A percentile compares a stretch with the other conserved stretches of the same genome.
Evolutionary conservation across 1,140 invertebrate genomes (phyloP).

Genomic region (Calosoma granatense): DNA sequence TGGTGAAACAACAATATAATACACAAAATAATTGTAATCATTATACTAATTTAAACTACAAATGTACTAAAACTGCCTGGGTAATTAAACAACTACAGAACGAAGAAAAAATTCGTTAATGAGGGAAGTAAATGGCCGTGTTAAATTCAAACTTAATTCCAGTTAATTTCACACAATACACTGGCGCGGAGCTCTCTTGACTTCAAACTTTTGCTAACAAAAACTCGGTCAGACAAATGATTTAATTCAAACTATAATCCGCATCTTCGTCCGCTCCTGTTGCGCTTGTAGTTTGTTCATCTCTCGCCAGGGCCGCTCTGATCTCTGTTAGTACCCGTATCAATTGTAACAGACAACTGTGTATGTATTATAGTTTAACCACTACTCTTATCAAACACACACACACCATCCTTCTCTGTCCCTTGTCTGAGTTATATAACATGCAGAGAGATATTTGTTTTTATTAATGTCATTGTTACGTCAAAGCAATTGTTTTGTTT

Average conservation of each 20-base stretch:
- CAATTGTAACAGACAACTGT: background rate
- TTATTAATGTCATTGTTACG: background rate
- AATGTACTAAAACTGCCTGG: background rate
- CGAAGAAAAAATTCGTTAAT: background rate
- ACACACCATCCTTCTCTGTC: background rate
- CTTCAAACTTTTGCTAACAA: background rate
- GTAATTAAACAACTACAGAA: background rate
- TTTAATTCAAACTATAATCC: background rate
- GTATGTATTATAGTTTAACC: background rate
- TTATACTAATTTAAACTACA: background rate
- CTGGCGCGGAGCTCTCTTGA: background rate
- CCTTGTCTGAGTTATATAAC: background rate
- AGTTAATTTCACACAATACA: background rate
- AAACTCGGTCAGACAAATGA: background rate
- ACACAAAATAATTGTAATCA: no score
- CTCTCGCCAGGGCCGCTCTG: background rate
- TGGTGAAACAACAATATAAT: no score
- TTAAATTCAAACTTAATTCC: background rate
- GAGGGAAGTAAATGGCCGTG: background rate
- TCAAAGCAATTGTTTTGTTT: background rate
- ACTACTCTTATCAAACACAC: background rate
- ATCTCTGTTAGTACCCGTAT: no score
- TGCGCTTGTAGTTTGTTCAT: background rate
- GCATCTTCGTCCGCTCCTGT: background rate
- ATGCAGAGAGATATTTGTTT: background rate